Percentiles rank a stretch among this genome's conserved stretches.
These are phyloP conservation scores for Cryptoprocta ferox DNA, from an alignment of 2,797 vertebrate genomes.

Conservation along the genomic window DNA sequence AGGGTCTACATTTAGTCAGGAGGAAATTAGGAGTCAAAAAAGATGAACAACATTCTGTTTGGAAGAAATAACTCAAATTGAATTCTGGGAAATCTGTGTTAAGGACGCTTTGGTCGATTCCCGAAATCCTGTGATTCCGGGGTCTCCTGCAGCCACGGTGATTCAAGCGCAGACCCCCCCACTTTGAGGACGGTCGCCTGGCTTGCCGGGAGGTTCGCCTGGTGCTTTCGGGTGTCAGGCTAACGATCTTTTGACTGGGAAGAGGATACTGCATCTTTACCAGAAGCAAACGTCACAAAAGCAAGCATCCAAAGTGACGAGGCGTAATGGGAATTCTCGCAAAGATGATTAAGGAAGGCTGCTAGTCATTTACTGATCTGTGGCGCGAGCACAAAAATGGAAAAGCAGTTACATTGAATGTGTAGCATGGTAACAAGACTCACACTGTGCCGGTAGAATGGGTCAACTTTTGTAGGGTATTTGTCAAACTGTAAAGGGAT, in stretches of 20 bases:
- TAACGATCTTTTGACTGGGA: slow-evolving; percentile 85
- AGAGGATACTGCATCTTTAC: slow-evolving; percentile 87
- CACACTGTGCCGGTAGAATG: slow-evolving; percentile 99
- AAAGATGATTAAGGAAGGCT: slow-evolving; percentile 82
- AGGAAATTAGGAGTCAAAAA: neutral
- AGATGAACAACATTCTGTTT: neutral
- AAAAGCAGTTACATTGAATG: slow-evolving; percentile 80
- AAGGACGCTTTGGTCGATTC: neutral
- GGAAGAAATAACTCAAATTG: neutral
- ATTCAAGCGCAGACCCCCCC: neutral
- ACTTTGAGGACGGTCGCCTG: slow-evolving; percentile 48
- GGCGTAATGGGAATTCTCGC: slow-evolving; percentile 83
- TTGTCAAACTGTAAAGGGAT: slow-evolving; percentile 99
- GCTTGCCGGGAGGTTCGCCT: slow-evolving; percentile 49
- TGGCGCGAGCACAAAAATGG: slow-evolving; percentile 82
- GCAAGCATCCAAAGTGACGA: slow-evolving; percentile 82
- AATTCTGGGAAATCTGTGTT: neutral
- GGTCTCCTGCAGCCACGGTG: slow-evolving; percentile 60
- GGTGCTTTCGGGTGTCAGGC: neutral
- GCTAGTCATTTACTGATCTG: slow-evolving; percentile 73
- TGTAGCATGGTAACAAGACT: slow-evolving; percentile 88
- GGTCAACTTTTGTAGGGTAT: slow-evolving; percentile 99
- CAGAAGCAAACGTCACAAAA: slow-evolving; percentile 84
- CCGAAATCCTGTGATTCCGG: slow-evolving; percentile 68
- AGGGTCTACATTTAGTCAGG: neutral